Percentiles rank a stretch among this genome's conserved stretches.
Conservation (phyloP, 2,888 invertebrate genomes). For the Petrolisthes manimaculis region DNA sequence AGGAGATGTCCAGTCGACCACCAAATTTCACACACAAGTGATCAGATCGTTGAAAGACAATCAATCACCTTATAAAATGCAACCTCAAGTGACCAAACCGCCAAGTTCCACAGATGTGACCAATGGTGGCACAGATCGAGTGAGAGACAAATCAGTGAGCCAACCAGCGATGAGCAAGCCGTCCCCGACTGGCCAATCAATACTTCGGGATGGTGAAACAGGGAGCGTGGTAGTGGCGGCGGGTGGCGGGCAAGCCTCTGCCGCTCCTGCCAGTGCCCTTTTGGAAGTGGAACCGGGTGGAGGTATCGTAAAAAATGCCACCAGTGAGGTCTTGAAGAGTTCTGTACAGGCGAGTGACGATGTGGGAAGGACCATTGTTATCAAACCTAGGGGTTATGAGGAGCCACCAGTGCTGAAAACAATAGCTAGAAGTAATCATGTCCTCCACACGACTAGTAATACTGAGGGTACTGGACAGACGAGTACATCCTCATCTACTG, state of each 20-base stretch:
- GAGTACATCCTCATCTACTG: neutral
- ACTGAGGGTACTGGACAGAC: no score
- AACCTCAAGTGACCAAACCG: conserved; percentile 21
- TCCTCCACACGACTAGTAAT: neutral
- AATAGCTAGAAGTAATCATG: neutral
- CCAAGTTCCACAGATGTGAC: neutral
- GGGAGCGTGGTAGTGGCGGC: conserved; percentile 40
- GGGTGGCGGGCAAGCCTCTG: conserved; percentile 49
- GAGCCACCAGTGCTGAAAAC: neutral
- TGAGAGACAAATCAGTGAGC: conserved; percentile 12
- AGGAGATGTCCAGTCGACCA: neutral
- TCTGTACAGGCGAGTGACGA: conserved; percentile 7
- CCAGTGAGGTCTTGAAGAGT: conserved; percentile 6
- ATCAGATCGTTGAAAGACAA: neutral
- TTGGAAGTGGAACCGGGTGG: conserved; percentile 27
- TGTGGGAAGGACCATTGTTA: neutral
- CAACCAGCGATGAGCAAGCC: conserved; percentile 43
- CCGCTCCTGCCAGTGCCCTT: conserved; percentile 36
- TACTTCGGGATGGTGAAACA: conserved; percentile 47
- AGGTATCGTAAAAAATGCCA: conserved; percentile 12
- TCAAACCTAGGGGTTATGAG: conserved; percentile 3
- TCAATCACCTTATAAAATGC: conserved; percentile 18
- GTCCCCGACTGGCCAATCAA: conserved; percentile 48
- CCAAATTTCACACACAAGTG: neutral
- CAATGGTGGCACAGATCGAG: conserved; percentile 29